These are phyloP conservation scores for Apamea anceps DNA, from an alignment of 2,888 invertebrate species.

Conservation along the genomic window DNA sequence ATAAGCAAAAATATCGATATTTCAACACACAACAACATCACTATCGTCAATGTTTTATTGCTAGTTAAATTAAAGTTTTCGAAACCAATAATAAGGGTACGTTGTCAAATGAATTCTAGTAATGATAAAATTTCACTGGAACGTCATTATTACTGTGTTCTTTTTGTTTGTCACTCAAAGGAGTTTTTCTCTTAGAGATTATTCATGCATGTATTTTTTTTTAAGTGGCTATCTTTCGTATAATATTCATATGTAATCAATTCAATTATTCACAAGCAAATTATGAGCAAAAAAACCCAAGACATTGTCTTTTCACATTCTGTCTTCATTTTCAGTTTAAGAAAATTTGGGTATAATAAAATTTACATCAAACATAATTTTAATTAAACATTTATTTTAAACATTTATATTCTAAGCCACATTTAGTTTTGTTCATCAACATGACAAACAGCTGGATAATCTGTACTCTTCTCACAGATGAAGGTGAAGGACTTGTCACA, in stretches of 20 bases:
- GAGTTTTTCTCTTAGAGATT: not conserved
- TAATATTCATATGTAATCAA: not conserved
- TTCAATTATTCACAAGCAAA: not conserved
- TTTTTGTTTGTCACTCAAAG: constrained; percentile 1
- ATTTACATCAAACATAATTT: not conserved
- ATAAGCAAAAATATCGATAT: constrained; percentile 32
- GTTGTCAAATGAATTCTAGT: constrained; percentile 43
- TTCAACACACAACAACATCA: not conserved
- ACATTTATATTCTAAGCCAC: not conserved
- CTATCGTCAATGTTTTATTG: constrained; percentile 23
- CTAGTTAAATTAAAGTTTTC: constrained; percentile 45
- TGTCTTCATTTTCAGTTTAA: not conserved
- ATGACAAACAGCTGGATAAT: constrained; percentile 36
- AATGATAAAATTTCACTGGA: constrained; percentile 49
- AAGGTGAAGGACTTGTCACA: constrained; percentile 52
- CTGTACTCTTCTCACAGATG: constrained; percentile 54
- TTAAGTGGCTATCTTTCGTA: not conserved
- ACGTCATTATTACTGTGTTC: constrained; percentile 32
- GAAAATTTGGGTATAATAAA: not conserved
- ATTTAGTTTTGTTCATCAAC: not conserved
- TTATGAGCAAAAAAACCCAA: too few relatives aligned
- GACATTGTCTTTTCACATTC: too few relatives aligned
- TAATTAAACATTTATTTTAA: not conserved
- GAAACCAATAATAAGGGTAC: constrained; percentile 49
- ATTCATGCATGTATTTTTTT: not conserved